Percentiles rank a stretch among this genome's conserved stretches.
phyloP scores from a whole-genome alignment of 1,140 invertebrate genomes.

The Octopus sinensis region DNA sequence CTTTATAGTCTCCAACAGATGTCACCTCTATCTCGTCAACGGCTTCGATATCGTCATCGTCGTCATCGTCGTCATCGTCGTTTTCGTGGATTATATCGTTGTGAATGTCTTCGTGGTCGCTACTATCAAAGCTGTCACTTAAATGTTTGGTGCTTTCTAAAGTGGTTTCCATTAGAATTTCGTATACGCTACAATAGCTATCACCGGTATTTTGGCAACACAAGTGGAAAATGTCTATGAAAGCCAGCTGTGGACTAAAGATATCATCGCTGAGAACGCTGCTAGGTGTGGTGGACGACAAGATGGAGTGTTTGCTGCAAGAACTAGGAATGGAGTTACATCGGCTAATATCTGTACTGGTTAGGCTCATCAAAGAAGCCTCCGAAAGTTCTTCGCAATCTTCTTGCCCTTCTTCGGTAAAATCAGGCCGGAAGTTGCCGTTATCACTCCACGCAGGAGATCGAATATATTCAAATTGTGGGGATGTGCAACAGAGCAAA shows the following conservation, averaged over 20 bases:
- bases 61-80: conserved; percentile 10
- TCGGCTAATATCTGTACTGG: neutral
- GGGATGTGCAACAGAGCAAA: neutral
- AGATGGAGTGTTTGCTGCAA: neutral
- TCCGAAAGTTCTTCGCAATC: neutral
- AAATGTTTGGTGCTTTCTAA: conserved; percentile 20
- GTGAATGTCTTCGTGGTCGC: neutral
- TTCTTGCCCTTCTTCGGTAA: neutral
- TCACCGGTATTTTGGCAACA: conserved; percentile 13
- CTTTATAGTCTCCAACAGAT: conserved; percentile 19
- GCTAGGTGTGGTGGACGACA: neutral
- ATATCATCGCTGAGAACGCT: neutral
- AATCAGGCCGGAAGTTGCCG: neutral
- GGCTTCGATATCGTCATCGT: conserved; percentile 21
- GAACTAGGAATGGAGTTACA: neutral
- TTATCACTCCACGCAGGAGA: neutral
- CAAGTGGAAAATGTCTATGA: neutral
- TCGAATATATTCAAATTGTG: conserved; percentile 1
- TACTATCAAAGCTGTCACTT: neutral
- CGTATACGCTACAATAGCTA: conserved; percentile 23
- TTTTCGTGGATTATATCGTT: neutral
- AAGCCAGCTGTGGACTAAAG: neutral
- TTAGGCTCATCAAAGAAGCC: neutral
- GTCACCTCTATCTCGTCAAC: conserved; percentile 18
- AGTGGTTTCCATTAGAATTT: conserved; percentile 22